phyloP scores from a whole-genome alignment of 2,888 invertebrate genomes.

The Chalcosyrphus nemorum region DNA sequence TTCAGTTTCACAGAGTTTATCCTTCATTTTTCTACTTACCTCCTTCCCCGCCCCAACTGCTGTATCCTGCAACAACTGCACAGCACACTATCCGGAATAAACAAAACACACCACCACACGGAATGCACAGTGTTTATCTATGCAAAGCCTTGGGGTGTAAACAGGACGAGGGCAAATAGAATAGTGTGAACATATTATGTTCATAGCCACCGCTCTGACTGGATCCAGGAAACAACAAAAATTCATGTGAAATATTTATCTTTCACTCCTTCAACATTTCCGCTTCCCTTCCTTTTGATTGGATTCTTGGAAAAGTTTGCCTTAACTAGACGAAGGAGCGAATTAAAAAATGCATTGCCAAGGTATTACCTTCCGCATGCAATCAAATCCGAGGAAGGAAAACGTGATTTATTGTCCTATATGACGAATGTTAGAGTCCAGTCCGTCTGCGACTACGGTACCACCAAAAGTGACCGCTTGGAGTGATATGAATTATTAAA shows the following conservation, averaged over 20 bases:
- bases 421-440: neutral
- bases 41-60: too few species aligned
- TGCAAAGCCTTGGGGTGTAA: constrained; percentile 40
- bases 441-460: neutral
- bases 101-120: constrained; percentile 29
- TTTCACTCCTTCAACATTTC: constrained; percentile 28
- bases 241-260: constrained; percentile 20
- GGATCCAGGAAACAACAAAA: neutral
- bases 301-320: neutral
- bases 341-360: neutral
- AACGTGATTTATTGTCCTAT: constrained; percentile 1
- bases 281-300: constrained; percentile 12
- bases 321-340: neutral
- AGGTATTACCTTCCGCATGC: neutral
- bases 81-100: constrained; percentile 42
- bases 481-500: neutral
- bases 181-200: neutral
- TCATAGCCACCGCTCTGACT: neutral
- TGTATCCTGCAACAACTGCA: neutral
- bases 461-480: neutral
- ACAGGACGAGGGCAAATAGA: constrained; percentile 20
- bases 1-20: neutral
- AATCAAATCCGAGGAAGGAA: neutral
- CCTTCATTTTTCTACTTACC: neutral
- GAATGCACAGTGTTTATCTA: constrained; percentile 46